phyloP scores from a whole-genome alignment of 2,113 vertebrate species.

The Phaethornis superciliosus region DNA sequence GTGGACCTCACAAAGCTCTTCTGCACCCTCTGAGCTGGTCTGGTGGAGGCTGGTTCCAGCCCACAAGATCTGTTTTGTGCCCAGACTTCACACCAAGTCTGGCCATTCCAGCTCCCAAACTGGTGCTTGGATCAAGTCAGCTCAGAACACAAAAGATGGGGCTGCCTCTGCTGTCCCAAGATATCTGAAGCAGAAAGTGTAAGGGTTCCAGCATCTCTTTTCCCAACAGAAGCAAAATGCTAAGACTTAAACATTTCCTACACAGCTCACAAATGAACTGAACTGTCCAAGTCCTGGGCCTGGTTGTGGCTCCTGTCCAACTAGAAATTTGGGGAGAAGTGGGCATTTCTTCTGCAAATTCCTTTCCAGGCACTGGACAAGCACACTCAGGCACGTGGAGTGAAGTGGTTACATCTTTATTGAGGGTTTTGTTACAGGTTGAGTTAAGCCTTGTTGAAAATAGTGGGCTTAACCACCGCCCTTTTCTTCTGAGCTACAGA shows the following conservation, averaged over 20 bases:
- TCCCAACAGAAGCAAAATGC: neutral
- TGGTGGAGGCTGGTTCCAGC: neutral
- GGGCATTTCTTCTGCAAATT: neutral
- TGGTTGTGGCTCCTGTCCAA: neutral
- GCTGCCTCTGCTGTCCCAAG: no score
- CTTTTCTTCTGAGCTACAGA: neutral
- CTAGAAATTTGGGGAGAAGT: neutral
- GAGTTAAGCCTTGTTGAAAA: slow-evolving; percentile 9
- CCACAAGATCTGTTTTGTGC: neutral
- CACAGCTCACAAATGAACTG: neutral
- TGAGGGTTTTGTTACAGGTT: neutral
- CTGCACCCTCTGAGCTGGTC: neutral
- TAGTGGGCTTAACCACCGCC: neutral
- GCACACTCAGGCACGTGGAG: fast-evolving
- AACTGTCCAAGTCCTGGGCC: neutral
- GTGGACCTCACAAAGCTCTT: fast-evolving
- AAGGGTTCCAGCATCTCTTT: neutral
- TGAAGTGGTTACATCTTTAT: slow-evolving; percentile 10
- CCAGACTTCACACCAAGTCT: fast-evolving
- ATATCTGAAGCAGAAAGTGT: neutral
- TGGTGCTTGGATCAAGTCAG: no score
- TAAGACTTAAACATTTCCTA: neutral
- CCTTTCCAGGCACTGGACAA: neutral
- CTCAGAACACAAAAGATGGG: no score
- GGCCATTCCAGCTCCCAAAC: neutral